Evolutionary conservation across 1,140 invertebrate species (phyloP).

Genomic region (Drosophila kohkoa): DNA sequence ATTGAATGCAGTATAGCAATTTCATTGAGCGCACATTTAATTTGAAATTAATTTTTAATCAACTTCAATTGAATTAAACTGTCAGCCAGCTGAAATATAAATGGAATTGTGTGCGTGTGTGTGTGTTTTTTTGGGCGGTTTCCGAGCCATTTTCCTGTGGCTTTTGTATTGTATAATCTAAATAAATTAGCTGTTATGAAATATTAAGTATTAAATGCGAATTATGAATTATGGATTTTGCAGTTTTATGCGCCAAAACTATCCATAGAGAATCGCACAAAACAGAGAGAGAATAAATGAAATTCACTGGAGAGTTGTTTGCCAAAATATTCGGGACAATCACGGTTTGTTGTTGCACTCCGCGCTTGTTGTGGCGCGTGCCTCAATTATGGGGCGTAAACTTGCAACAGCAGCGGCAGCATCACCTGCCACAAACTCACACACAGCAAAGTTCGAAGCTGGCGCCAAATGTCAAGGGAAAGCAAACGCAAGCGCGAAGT

Average conservation of each 20-base stretch:
- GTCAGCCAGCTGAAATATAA: conserved; percentile 24
- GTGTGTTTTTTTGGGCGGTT: conserved; percentile 3
- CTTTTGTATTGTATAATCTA: conserved; percentile 38
- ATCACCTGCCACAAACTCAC: conserved; percentile 56
- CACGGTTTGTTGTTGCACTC: conserved; percentile 20
- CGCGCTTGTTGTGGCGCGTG: conserved; percentile 64
- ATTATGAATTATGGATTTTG: conserved; percentile 62
- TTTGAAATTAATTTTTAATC: conserved; percentile 81
- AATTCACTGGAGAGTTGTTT: not conserved
- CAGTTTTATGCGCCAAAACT: not conserved
- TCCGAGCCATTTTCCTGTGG: conserved; percentile 4
- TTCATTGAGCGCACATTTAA: conserved; percentile 76
- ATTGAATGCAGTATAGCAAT: conserved; percentile 49
- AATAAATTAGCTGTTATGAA: conserved; percentile 73
- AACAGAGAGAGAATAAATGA: not conserved
- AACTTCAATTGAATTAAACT: conserved; percentile 76
- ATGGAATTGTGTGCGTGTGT: conserved; percentile 5
- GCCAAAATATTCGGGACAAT: not conserved
- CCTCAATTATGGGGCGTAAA: conserved; percentile 62
- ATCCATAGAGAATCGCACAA: not conserved
- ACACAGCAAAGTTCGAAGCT: conserved; percentile 17
- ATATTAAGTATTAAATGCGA: conserved; percentile 67
- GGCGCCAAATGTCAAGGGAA: conserved; percentile 77
- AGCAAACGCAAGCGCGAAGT: conserved; percentile 59
- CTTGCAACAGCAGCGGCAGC: conserved; percentile 43